Evolutionary conservation across 2,113 vertebrate species (phyloP).

Genomic region (Anolis sagrei): DNA sequence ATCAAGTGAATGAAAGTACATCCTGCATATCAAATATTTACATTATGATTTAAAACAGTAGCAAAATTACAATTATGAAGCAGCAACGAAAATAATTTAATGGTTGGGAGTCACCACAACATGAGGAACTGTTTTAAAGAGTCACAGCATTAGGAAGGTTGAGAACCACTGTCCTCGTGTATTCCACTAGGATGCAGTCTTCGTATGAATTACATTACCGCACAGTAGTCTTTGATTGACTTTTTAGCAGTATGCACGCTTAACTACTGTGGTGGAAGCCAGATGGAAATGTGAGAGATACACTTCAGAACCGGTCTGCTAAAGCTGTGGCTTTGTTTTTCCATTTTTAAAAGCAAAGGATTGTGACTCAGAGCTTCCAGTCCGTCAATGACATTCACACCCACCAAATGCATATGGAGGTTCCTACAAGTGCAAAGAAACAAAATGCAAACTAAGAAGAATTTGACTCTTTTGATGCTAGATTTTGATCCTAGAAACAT

Average conservation of each 20-base stretch:
- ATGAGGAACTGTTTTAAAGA: no score
- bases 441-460: constrained; percentile 11
- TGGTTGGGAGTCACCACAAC: no score
- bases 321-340: not conserved
- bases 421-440: not conserved
- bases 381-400: constrained; percentile 22
- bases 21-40: no score
- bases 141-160: no score
- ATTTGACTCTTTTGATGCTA: constrained; percentile 33
- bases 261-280: not conserved
- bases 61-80: no score
- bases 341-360: not conserved
- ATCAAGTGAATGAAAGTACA: no score
- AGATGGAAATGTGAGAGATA: no score
- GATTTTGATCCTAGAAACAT: constrained; percentile 35
- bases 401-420: not conserved
- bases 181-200: not conserved
- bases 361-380: not conserved
- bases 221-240: no score
- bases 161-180: no score
- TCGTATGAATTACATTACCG: not conserved
- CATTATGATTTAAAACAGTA: no score
- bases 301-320: not conserved
- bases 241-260: not conserved
- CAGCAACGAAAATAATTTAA: no score